Evolutionary conservation across 1,140 invertebrate species (phyloP).

Genomic region (Ceratitis capitata): DNA sequence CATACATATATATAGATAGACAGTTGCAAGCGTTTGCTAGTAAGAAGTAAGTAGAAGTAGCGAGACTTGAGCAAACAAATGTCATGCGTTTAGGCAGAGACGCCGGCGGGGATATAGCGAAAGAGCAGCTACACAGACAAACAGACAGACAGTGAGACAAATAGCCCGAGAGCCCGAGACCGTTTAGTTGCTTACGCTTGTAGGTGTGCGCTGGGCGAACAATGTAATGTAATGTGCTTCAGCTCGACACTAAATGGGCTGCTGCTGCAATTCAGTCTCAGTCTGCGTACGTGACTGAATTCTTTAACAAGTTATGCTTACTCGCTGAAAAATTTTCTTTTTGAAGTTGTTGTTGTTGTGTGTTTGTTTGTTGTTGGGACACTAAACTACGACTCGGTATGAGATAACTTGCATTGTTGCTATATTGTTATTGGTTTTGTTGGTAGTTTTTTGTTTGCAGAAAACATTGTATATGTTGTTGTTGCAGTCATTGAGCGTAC

Average conservation of each 20-base stretch:
- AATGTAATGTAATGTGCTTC: not conserved
- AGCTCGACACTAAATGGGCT: not conserved
- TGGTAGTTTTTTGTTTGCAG: not conserved
- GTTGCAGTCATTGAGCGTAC: not conserved
- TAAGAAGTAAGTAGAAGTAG: not conserved
- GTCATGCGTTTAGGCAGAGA: not conserved
- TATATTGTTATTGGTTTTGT: not conserved
- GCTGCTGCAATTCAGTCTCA: constrained; percentile 15
- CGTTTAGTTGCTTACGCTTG: not conserved
- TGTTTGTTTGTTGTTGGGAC: too few species aligned
- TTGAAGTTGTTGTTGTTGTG: too few species aligned
- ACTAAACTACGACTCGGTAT: not conserved
- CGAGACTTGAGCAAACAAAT: not conserved
- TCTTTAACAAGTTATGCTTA: not conserved
- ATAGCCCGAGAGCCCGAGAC: too few species aligned
- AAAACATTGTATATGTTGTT: too few species aligned
- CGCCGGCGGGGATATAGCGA: not conserved
- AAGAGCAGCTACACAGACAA: too few species aligned
- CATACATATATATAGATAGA: too few species aligned
- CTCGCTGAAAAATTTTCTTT: not conserved
- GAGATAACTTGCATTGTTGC: not conserved
- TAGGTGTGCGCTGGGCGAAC: not conserved
- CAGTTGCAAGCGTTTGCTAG: too few species aligned
- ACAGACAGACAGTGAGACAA: too few species aligned
- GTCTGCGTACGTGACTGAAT: constrained; percentile 36